phyloP scores from a whole-genome alignment of 2,888 invertebrate genomes.

The Spilarctia lutea region DNA sequence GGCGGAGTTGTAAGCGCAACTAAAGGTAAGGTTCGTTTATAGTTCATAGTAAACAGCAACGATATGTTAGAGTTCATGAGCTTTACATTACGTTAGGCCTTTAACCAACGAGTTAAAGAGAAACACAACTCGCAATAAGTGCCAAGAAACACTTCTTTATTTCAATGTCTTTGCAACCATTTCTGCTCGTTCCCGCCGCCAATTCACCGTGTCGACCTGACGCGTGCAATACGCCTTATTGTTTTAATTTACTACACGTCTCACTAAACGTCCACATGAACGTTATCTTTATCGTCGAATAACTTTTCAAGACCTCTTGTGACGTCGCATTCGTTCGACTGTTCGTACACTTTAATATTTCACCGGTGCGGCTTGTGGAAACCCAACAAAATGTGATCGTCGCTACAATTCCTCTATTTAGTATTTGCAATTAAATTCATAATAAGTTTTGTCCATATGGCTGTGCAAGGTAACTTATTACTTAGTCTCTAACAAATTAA shows the following conservation, averaged over 20 bases:
- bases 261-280: constrained; percentile 62
- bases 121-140: constrained; percentile 52
- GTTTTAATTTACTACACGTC: constrained; percentile 73
- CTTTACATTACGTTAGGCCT: constrained; percentile 70
- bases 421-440: constrained; percentile 57
- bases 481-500: constrained; percentile 82
- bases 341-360: constrained; percentile 46
- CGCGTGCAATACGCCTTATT: constrained; percentile 64
- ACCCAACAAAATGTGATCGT: constrained; percentile 56
- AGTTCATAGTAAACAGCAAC: constrained; percentile 72
- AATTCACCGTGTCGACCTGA: constrained; percentile 44
- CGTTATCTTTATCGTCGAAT: constrained; percentile 69
- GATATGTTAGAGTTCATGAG: constrained; percentile 74
- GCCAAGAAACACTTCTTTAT: constrained; percentile 60
- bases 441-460: constrained; percentile 66
- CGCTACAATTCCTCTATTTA: constrained; percentile 58
- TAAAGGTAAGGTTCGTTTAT: constrained; percentile 66
- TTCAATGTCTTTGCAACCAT: constrained; percentile 56
- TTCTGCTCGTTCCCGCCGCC: constrained; percentile 52
- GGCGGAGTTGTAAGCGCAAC: constrained; percentile 42
- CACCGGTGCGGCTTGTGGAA: constrained; percentile 52
- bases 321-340: constrained; percentile 51
- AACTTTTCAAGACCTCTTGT: constrained; percentile 57
- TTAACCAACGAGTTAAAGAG: constrained; percentile 70
- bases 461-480: constrained; percentile 76